Percentiles rank a stretch among this genome's conserved stretches.
These are phyloP conservation scores for Drosophila pectinifera DNA, from an alignment of 1,140 invertebrate genomes.

Conservation along the genomic window DNA sequence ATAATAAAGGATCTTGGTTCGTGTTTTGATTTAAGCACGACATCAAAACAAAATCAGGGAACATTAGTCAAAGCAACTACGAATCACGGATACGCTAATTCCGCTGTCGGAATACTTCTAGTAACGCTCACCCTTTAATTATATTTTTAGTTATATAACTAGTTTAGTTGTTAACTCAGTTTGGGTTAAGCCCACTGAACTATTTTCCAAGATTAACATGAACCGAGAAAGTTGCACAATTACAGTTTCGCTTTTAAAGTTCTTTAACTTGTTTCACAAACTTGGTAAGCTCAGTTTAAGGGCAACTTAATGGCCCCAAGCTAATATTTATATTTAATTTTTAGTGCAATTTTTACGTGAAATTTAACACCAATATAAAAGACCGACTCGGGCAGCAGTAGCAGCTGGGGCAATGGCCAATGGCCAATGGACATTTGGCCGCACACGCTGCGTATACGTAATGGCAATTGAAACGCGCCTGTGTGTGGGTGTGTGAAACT, in stretches of 20 bases:
- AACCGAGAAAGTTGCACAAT: slow-evolving; percentile 4
- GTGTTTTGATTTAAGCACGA: slow-evolving; percentile 53
- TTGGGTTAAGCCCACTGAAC: not conserved
- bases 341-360: slow-evolving; percentile 69
- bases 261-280: not conserved
- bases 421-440: slow-evolving; percentile 16
- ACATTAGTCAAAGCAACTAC: not conserved
- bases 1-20: slow-evolving; percentile 57
- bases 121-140: not conserved
- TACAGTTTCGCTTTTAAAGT: slow-evolving; percentile 1
- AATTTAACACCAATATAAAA: slow-evolving; percentile 67
- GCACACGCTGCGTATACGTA: slow-evolving; percentile 64
- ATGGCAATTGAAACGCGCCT: slow-evolving; percentile 46
- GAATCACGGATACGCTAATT: slow-evolving; percentile 14
- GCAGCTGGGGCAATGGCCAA: slow-evolving; percentile 29
- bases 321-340: slow-evolving; percentile 75
- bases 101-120: no score
- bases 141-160: not conserved
- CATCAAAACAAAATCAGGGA: slow-evolving; percentile 37
- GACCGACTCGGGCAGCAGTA: slow-evolving; percentile 6
- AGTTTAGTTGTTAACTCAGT: not conserved
- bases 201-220: slow-evolving; percentile 1
- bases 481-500: slow-evolving; percentile 41
- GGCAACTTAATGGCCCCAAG: slow-evolving; percentile 51
- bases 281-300: slow-evolving; percentile 12